Evolutionary conservation across 2,888 invertebrate genomes (phyloP).

Genomic region (Drosophila monieri): DNA sequence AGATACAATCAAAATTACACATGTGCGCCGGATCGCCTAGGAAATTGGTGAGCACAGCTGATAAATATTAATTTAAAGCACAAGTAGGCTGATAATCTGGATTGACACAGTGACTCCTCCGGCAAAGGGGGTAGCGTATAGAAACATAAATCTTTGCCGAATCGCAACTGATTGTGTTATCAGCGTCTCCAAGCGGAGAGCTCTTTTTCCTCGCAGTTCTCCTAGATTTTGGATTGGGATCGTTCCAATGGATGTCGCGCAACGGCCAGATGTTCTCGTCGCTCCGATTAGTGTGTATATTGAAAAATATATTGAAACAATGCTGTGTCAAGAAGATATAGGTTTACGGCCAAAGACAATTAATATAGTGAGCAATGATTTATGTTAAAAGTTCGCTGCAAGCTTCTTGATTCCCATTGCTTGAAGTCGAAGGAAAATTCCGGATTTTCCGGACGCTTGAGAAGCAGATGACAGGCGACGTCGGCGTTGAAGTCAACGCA

Average conservation of each 20-base stretch:
- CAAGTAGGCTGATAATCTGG: conserved; percentile 72
- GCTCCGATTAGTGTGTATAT: neutral
- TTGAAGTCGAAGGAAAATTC: no score
- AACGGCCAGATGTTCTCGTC: conserved; percentile 20
- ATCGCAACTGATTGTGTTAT: conserved; percentile 27
- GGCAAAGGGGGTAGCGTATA: neutral
- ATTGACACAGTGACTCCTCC: conserved; percentile 72
- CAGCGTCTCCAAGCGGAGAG: conserved; percentile 7
- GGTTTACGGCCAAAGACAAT: neutral
- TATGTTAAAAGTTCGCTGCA: no score
- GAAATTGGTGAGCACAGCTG: conserved; percentile 26
- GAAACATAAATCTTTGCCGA: conserved; percentile 5
- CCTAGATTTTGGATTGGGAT: neutral
- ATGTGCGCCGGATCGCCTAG: neutral
- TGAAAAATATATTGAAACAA: neutral
- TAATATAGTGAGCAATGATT: neutral
- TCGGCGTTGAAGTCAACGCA: neutral
- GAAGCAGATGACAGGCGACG: conserved; percentile 19
- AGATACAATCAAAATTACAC: neutral
- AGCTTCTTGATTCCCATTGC: no score
- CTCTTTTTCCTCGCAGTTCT: neutral
- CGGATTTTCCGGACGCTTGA: conserved; percentile 4
- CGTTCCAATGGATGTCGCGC: neutral
- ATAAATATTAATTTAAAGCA: conserved; percentile 54
- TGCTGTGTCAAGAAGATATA: neutral